A percentile compares a stretch with the other conserved stretches of the same genome.
These are phyloP conservation scores for Pardalotus punctatus DNA, from an alignment of 2,113 vertebrate species.

Conservation along the genomic window DNA sequence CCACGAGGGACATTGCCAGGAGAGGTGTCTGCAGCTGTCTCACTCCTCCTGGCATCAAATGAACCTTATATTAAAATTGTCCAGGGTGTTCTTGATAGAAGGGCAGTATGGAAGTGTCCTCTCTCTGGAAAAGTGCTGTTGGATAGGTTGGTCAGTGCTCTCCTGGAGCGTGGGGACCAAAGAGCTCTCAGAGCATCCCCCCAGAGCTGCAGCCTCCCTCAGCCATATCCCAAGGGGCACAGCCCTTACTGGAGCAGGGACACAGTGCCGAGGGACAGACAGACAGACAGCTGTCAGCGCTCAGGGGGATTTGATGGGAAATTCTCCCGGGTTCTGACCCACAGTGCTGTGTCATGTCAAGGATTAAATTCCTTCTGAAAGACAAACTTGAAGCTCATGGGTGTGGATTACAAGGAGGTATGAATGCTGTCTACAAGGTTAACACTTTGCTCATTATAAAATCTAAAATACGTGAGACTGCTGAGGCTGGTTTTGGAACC, in stretches of 20 bases:
- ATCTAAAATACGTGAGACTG: accelerated
- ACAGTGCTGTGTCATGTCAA: background rate
- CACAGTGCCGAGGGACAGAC: background rate
- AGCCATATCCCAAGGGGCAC: background rate
- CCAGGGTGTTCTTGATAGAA: accelerated
- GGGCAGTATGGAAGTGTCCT: background rate
- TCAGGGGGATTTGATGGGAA: background rate
- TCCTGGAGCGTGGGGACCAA: background rate
- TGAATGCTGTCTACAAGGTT: background rate
- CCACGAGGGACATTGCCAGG: accelerated
- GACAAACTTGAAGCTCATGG: background rate
- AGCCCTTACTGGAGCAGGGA: background rate
- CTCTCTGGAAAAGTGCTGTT: accelerated
- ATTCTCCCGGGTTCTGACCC: background rate
- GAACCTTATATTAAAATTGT: background rate
- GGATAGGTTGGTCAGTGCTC: background rate
- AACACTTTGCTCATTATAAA: background rate
- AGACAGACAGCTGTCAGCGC: background rate
- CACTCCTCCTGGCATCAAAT: background rate
- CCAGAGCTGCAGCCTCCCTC: background rate
- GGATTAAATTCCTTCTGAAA: background rate
- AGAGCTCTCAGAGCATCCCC: background rate
- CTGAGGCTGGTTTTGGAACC: accelerated
- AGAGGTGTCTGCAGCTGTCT: background rate
- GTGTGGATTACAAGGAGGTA: background rate